A percentile compares a stretch with the other conserved stretches of the same genome.
Evolutionary conservation across 2,113 vertebrate species (phyloP).

Genomic region (Sigmodon hispidus): DNA sequence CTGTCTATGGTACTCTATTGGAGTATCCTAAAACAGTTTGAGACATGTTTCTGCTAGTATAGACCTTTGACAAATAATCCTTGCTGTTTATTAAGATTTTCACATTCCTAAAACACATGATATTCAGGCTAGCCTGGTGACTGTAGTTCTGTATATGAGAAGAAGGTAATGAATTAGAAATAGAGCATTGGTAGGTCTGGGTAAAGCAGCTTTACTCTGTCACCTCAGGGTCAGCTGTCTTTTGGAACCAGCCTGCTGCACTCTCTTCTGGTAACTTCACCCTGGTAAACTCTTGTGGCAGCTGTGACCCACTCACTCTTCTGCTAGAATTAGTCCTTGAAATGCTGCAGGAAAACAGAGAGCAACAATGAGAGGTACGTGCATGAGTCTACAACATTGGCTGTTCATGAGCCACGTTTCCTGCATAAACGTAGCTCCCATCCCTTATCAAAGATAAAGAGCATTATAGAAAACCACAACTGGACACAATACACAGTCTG

Average conservation of each 20-base stretch:
- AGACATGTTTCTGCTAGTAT: neutral
- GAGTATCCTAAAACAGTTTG: neutral
- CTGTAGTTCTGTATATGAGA: neutral
- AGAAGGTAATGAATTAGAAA: neutral
- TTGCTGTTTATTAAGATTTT: slow-evolving; percentile 24
- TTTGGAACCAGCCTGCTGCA: neutral
- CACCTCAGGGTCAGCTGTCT: too few species aligned
- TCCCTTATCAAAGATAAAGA: neutral
- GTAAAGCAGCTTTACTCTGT: neutral
- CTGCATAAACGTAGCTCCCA: neutral
- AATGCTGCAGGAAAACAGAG: neutral
- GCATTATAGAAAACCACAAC: neutral
- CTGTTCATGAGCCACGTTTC: neutral
- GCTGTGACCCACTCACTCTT: neutral
- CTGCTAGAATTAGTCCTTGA: neutral
- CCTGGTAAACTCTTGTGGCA: neutral
- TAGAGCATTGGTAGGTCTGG: neutral
- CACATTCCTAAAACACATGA: neutral
- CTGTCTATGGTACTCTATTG: neutral
- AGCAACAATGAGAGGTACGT: neutral
- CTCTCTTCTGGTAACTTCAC: too few species aligned
- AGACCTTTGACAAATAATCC: neutral
- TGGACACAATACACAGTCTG: neutral
- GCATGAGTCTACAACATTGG: neutral
- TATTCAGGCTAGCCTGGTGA: neutral